Conservation (phyloP, 2,888 invertebrate species). For the Melieria crassipennis region DNA sequence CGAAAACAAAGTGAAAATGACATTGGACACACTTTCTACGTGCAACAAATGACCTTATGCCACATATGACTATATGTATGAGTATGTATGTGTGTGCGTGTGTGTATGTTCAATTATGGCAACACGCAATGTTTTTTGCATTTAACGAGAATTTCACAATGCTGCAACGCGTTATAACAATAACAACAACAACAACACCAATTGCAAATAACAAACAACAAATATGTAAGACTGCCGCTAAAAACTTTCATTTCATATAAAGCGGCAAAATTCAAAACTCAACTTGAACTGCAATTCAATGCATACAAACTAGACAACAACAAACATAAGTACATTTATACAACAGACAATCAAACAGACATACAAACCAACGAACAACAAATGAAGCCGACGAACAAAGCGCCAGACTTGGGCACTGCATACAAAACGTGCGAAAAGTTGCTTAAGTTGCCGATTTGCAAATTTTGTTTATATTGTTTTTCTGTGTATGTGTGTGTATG, state of each 20-base stretch:
- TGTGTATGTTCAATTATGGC: not conserved
- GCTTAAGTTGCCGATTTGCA: slow-evolving; percentile 6
- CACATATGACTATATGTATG: not conserved
- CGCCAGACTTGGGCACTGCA: not conserved
- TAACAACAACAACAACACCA: not conserved
- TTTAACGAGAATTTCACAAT: slow-evolving; percentile 5
- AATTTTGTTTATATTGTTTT: too few relatives aligned
- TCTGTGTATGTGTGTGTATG: too few relatives aligned
- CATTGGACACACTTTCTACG: slow-evolving; percentile 8
- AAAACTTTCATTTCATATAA: slow-evolving; percentile 12
- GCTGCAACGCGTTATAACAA: not conserved
- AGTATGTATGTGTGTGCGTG: not conserved
- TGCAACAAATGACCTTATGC: not conserved
- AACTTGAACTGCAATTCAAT: not conserved
- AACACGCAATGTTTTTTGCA: not conserved
- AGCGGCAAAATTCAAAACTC: too few relatives aligned
- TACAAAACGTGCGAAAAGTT: not conserved
- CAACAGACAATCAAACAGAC: not conserved
- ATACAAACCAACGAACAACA: not conserved
- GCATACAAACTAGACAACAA: not conserved
- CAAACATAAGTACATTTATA: too few relatives aligned
- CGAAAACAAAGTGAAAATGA: slow-evolving; percentile 8
- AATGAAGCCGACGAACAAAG: not conserved
- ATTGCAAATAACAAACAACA: not conserved
- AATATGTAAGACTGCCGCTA: not conserved